Evolutionary conservation across 2,113 vertebrate genomes (phyloP).

Genomic region (Lycaon pictus): DNA sequence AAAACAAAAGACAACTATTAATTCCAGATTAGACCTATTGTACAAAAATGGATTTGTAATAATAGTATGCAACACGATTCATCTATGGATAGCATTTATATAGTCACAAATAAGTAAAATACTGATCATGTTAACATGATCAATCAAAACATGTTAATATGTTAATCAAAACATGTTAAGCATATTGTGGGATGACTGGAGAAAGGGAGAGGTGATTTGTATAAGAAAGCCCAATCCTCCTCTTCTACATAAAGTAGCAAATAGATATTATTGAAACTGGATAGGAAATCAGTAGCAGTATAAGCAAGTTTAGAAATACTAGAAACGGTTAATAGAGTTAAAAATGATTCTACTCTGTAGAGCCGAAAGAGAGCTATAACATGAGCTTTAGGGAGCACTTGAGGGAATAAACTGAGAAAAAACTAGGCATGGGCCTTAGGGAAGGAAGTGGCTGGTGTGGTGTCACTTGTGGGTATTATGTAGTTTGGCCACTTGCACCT

Average conservation of each 20-base stretch:
- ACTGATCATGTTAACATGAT: neutral
- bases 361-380: neutral
- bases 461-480: neutral
- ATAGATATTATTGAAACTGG: neutral
- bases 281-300: neutral
- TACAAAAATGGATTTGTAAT: neutral
- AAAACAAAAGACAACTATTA: neutral
- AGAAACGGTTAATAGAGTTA: neutral
- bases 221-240: neutral
- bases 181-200: neutral
- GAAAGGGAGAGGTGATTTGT: neutral
- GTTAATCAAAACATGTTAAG: neutral
- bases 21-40: neutral
- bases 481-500: neutral
- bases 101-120: no score
- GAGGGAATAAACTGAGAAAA: neutral
- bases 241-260: neutral
- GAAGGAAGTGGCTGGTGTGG: neutral
- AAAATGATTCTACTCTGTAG: neutral
- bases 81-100: neutral
- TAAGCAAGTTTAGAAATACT: neutral
- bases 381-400: neutral
- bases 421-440: neutral
- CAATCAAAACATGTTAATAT: neutral
- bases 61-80: neutral